Percentiles rank a stretch among this genome's conserved stretches.
These are phyloP conservation scores for Hydrolagus colliei DNA, from an alignment of 2,797 vertebrate species.

Conservation along the genomic window DNA sequence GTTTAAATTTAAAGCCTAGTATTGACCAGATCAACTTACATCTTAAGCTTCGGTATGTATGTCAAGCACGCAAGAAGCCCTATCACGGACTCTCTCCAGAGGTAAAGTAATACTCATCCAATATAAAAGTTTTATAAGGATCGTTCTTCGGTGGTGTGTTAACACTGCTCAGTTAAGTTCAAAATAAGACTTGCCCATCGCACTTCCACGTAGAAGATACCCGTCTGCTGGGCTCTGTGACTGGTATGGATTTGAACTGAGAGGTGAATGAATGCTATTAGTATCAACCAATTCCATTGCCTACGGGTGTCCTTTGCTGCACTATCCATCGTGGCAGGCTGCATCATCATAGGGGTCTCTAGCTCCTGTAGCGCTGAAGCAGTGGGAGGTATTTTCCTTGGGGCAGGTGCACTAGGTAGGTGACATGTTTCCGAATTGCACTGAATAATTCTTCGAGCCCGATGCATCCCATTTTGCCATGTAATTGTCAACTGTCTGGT, in stretches of 20 bases:
- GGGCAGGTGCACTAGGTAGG: slow-evolving; percentile 68
- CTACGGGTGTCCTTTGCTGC: slow-evolving; percentile 69
- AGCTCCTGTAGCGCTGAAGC: slow-evolving; percentile 66
- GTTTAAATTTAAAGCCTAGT: not conserved
- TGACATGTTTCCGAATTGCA: slow-evolving; percentile 21
- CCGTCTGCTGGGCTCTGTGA: too few species aligned
- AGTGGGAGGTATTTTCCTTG: slow-evolving; percentile 67
- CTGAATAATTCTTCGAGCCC: not conserved
- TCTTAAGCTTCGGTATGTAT: not conserved
- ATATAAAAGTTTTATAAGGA: slow-evolving; percentile 28
- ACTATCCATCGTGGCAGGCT: slow-evolving; percentile 70
- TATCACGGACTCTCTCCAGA: not conserved
- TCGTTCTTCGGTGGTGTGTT: not conserved
- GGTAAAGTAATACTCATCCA: slow-evolving; percentile 20
- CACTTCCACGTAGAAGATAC: not conserved
- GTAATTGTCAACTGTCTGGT: not conserved
- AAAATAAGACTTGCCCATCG: not conserved
- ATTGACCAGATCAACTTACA: slow-evolving; percentile 1
- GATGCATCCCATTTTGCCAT: not conserved
- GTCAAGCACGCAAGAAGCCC: not conserved
- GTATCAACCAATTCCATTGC: slow-evolving; percentile 66
- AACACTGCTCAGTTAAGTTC: not conserved
- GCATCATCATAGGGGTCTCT: slow-evolving; percentile 75
- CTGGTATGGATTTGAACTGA: slow-evolving; percentile 10
- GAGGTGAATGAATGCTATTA: slow-evolving; percentile 63